Percentiles rank a stretch among this genome's conserved stretches.
phyloP scores from a whole-genome alignment of 2,797 vertebrate species.

The Ctenosaura bakeri region DNA sequence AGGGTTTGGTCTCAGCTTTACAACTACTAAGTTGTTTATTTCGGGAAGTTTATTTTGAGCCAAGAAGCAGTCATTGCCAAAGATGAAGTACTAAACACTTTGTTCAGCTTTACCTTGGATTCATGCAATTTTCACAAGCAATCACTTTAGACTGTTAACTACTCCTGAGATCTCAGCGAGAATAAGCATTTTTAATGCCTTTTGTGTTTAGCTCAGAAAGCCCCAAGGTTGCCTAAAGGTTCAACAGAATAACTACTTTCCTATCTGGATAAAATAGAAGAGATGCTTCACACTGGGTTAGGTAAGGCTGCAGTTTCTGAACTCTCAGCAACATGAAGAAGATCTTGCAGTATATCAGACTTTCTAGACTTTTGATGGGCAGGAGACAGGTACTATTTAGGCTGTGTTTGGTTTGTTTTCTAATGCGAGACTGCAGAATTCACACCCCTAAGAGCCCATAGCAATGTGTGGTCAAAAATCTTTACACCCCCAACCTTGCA shows the following conservation, averaged over 20 bases:
- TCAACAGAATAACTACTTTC: not conserved
- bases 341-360: not conserved
- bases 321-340: not conserved
- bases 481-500: not conserved
- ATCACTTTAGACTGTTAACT: conserved; percentile 12
- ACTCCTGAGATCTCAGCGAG: not conserved
- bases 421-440: not conserved
- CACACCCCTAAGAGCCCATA: not conserved
- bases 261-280: not conserved
- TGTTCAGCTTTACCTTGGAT: conserved; percentile 31
- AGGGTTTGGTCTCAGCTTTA: conserved; percentile 70
- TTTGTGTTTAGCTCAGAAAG: not conserved
- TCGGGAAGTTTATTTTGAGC: conserved; percentile 70
- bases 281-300: not conserved
- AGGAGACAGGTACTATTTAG: not conserved
- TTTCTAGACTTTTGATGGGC: not conserved
- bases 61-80: conserved; percentile 29
- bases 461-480: not conserved
- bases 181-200: conserved; percentile 35
- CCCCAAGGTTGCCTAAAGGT: not conserved
- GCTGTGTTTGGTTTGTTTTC: not conserved
- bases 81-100: conserved; percentile 19
- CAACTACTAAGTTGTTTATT: conserved; percentile 76
- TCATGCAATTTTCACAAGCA: conserved; percentile 44
- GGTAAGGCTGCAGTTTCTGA: not conserved